Percentiles rank a stretch among this genome's conserved stretches.
Evolutionary conservation across 2,113 vertebrate species (phyloP).

Genomic region (Mixornis gularis): DNA sequence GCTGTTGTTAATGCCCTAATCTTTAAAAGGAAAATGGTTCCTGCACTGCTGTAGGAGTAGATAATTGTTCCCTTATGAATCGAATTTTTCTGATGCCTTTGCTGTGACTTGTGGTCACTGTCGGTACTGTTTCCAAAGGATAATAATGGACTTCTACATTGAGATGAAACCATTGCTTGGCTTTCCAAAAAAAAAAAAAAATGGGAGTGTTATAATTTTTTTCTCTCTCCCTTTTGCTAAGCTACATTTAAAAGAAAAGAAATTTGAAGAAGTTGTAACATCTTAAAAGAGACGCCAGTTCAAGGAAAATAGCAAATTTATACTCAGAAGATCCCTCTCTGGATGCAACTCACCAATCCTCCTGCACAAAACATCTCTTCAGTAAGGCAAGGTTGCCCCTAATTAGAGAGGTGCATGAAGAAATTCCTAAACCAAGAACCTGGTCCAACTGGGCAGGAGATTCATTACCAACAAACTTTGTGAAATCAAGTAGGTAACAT

Average conservation of each 20-base stretch:
- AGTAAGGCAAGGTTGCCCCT: not conserved
- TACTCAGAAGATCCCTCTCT: not conserved
- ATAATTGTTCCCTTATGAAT: slow-evolving; percentile 48
- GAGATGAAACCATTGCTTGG: not conserved
- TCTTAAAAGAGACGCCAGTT: not conserved
- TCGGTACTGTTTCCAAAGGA: not conserved
- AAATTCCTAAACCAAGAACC: not conserved
- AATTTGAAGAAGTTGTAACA: not conserved
- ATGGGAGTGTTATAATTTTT: not conserved
- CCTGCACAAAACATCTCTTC: not conserved
- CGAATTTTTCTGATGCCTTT: not conserved
- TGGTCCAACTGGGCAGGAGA: not conserved
- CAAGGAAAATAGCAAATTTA: not conserved
- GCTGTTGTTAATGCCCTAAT: not conserved
- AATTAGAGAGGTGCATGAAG: not conserved
- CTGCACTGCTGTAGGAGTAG: not conserved
- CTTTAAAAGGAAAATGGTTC: slow-evolving; percentile 11
- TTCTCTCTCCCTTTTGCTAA: not conserved
- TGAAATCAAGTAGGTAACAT: not conserved
- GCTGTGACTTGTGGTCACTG: not conserved
- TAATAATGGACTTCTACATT: not conserved
- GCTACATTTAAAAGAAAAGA: not conserved
- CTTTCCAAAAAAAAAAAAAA: slow-evolving; percentile 3
- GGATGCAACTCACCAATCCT: not conserved
- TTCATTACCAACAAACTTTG: not conserved